Conservation (phyloP, 2,797 vertebrate genomes). For the Echeneis naucrates region DNA sequence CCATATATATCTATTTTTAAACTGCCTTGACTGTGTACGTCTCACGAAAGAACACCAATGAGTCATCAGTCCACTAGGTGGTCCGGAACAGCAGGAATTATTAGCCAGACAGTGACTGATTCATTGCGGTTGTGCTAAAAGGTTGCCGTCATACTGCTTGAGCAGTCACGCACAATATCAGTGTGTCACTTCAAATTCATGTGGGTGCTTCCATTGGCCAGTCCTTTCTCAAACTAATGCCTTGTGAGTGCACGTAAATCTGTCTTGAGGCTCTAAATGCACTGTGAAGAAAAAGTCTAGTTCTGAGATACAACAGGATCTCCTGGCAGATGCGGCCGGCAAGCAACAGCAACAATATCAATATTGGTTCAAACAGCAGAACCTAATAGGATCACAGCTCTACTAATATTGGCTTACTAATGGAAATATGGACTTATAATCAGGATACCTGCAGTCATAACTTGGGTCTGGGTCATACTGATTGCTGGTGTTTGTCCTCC, state of each 20-base stretch:
- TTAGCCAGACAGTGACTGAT: no score
- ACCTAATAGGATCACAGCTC: background rate
- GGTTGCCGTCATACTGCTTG: slow-evolving; percentile 34
- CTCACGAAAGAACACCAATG: slow-evolving; percentile 47
- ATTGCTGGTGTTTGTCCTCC: no score
- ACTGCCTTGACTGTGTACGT: slow-evolving; percentile 41
- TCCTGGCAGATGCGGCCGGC: background rate
- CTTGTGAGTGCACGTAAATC: slow-evolving; percentile 11
- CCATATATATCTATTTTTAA: slow-evolving; percentile 38
- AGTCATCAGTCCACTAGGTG: slow-evolving; percentile 55
- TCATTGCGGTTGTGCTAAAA: no score
- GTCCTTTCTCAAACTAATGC: background rate
- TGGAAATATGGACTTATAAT: no score
- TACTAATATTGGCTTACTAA: background rate
- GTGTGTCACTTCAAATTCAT: slow-evolving; percentile 20
- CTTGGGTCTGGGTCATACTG: no score
- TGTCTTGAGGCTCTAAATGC: background rate
- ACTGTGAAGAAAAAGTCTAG: no score
- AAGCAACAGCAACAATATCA: background rate
- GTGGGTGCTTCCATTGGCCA: background rate
- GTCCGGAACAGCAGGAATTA: slow-evolving; percentile 29
- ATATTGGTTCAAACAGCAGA: background rate
- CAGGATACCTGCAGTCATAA: no score
- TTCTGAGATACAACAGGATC: background rate
- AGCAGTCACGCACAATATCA: slow-evolving; percentile 32